These are phyloP conservation scores for Astreopora myriophthalma DNA, from an alignment of 64 coral and sea anemone genomes.

Conservation along the genomic window DNA sequence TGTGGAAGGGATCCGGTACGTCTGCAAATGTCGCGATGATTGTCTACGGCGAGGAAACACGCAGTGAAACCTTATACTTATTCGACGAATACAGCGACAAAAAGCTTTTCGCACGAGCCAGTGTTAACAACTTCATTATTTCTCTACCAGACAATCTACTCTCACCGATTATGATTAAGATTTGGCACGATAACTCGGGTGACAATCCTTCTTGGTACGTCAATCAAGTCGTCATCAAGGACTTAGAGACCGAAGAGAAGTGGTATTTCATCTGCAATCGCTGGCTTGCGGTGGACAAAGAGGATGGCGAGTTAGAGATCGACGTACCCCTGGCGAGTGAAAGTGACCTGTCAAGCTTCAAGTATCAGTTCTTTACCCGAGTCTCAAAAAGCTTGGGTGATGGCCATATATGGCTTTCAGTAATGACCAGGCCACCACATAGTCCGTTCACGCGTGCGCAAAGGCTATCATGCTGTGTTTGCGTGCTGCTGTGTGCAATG, in stretches of 20 bases:
- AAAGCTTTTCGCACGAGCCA: constrained; percentile 81
- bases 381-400: constrained; percentile 71
- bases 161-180: constrained; percentile 56
- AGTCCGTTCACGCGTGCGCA: constrained; percentile 91
- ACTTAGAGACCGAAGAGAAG: constrained; percentile 60
- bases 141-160: constrained; percentile 64
- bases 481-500: constrained; percentile 82
- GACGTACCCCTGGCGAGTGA: constrained; percentile 70
- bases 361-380: constrained; percentile 72
- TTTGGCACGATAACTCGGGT: constrained; percentile 89
- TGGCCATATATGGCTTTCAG: constrained; percentile 89
- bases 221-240: constrained; percentile 61
- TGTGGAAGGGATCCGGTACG: constrained; percentile 90
- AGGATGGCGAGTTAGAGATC: constrained; percentile 76
- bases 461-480: constrained; percentile 84
- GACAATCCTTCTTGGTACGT: constrained; percentile 83
- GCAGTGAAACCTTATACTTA: constrained; percentile 59
- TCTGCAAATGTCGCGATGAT: constrained; percentile 76
- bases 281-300: constrained; percentile 88
- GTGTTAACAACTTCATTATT: constrained; percentile 80
- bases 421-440: constrained; percentile 88
- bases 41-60: constrained; percentile 72
- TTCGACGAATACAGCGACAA: constrained; percentile 76
- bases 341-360: constrained; percentile 73
- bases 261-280: constrained; percentile 83